Evolutionary conservation across 2,113 vertebrate genomes (phyloP).

Genomic region (Callospermophilus lateralis): DNA sequence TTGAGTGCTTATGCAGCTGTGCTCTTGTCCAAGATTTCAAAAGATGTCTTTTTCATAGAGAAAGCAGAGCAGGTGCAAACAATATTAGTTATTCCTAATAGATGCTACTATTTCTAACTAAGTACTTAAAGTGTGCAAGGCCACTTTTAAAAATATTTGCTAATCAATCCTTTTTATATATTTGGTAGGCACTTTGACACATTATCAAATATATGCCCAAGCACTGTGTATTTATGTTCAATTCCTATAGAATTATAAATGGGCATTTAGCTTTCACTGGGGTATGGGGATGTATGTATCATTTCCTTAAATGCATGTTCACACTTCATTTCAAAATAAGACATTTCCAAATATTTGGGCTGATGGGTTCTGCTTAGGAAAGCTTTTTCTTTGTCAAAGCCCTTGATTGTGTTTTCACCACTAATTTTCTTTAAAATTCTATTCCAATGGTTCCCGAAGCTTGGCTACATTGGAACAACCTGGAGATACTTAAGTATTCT

Average conservation of each 20-base stretch:
- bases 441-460: neutral
- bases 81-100: constrained; percentile 26
- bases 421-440: neutral
- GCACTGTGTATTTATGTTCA: neutral
- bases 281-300: neutral
- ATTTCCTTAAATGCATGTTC: neutral
- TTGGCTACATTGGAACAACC: neutral
- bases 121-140: neutral
- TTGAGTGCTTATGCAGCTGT: constrained; percentile 9
- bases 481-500: neutral
- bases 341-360: neutral
- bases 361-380: neutral
- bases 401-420: neutral
- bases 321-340: neutral
- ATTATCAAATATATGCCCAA: constrained; percentile 40
- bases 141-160: constrained; percentile 49
- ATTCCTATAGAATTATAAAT: neutral
- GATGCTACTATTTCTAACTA: neutral
- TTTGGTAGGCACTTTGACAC: constrained; percentile 8
- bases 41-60: neutral
- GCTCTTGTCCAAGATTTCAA: constrained; percentile 23
- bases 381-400: neutral
- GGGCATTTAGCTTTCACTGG: neutral
- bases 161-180: constrained; percentile 11
- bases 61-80: neutral